Base-by-base conservation (phyloP, 2,113 vertebrate species). In the Ceuthmochares aereus region DNA sequence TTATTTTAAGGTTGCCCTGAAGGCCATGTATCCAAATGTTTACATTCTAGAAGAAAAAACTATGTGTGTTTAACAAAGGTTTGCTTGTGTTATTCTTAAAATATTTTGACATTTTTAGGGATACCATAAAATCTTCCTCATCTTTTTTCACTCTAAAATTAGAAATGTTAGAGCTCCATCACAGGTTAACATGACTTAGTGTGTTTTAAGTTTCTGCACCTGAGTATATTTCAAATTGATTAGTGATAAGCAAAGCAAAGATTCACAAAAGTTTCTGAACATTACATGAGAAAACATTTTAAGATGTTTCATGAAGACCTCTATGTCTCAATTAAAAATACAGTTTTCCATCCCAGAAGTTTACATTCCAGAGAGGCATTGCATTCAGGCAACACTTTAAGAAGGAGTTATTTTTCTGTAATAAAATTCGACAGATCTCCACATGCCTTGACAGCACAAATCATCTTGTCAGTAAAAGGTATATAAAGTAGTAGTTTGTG, bases 131-230 rank as follows among this genome's bases (percentile, higher is more conserved):
- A 67, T 78, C 42, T 69, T 86, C 29, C 32, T 76, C n/a, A 34
- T 74, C 29, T 45, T 70, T 67, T 79, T 86, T 87, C 12, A n/a
- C 80, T 91, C 84, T 94, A 91, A 70, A 92, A 70, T 87, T 86
- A 70, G 87, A 51, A 14, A 40, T 27, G 19, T 58, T 79, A 66
- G 68, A 66, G 18, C 9, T 85, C 36, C 84, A 45, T 58, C 68
- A 81, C 55, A 78, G 67, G 42, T 60, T 79, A 64, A 51, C 18
- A 43, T 68, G 66, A 40, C 27, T 76, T 80, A 84, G 30, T 4
- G 2, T 29, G 45, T 73, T 95, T 77, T 43, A 43, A 73, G 4
- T 80, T 80, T 77, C 45, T 77, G 10, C 26, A 84, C 54, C 36
- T 69, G 40, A 92, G 30, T 56, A 5, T 64, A 56, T 86, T 76